A percentile compares a stretch with the other conserved stretches of the same genome.
phyloP scores from a whole-genome alignment of 2,888 invertebrate genomes.

The Acanthococcus lagerstroemiae region DNA sequence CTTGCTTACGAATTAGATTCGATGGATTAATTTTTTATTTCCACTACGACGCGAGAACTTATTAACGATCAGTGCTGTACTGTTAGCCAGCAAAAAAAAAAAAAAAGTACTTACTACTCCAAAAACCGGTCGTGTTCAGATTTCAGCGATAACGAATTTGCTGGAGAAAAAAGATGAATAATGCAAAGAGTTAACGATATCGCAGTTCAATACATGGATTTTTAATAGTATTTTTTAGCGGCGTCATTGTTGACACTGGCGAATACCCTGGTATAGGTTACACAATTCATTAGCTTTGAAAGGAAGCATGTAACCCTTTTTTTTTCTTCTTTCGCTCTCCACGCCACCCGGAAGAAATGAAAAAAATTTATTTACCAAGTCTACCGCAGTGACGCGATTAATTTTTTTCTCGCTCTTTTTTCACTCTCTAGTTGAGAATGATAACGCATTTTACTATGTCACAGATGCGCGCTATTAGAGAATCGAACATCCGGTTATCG shows the following conservation, averaged over 20 bases:
- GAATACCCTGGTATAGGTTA: conserved; percentile 23
- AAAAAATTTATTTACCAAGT: conserved; percentile 20
- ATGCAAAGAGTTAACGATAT: conserved; percentile 30
- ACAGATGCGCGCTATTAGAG: conserved; percentile 18
- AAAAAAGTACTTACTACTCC: not conserved
- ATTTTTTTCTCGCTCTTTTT: conserved; percentile 8
- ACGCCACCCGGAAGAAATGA: conserved; percentile 4
- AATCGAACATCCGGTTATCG: conserved; percentile 1
- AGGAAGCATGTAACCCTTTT: conserved; percentile 18
- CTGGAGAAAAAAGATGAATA: conserved; percentile 9
- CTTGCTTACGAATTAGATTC: not conserved
- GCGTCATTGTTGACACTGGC: conserved; percentile 23
- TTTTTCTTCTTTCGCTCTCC: not conserved
- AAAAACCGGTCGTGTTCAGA: not conserved
- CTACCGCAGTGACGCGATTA: conserved; percentile 30
- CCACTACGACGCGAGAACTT: not conserved
- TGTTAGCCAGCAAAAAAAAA: not conserved
- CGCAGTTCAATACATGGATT: conserved; percentile 15
- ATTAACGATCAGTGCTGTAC: not conserved
- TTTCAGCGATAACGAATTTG: conserved; percentile 2
- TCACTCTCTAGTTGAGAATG: not conserved
- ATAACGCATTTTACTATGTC: conserved; percentile 12
- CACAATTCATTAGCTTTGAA: conserved; percentile 27
- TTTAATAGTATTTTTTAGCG: conserved; percentile 16
- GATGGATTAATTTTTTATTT: not conserved